Conservation (phyloP, 2,113 vertebrate genomes). For the Siniperca knerii region DNA sequence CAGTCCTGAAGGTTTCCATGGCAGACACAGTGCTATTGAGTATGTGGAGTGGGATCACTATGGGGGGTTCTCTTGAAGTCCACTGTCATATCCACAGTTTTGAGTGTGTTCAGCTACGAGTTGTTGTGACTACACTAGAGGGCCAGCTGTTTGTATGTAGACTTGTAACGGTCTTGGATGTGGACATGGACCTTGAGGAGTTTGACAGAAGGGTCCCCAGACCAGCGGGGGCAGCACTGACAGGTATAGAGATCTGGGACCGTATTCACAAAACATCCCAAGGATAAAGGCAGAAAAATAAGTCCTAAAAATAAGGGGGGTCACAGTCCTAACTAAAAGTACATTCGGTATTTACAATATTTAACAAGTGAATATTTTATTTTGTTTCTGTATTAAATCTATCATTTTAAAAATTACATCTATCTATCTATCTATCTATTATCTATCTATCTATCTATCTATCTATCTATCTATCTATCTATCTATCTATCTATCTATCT, state of each 20-base stretch:
- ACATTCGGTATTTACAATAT: too few species aligned
- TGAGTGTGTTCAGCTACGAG: not conserved
- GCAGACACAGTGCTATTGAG: not conserved
- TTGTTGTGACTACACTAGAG: not conserved
- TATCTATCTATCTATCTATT: too few species aligned
- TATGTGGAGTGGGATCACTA: not conserved
- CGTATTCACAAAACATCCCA: not conserved
- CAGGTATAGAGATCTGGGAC: not conserved
- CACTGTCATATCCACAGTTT: not conserved
- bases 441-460: too few species aligned
- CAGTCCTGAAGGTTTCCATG: constrained; percentile 10
- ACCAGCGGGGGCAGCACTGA: not conserved
- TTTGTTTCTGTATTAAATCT: too few species aligned
- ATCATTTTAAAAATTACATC: too few species aligned
- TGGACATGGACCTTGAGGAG: not conserved
- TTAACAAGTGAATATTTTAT: too few species aligned
- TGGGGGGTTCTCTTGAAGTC: not conserved
- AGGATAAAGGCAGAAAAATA: not conserved
- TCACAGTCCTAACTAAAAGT: not conserved
- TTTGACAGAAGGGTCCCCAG: not conserved
- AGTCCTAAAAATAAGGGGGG: not conserved
- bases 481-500: too few species aligned
- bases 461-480: too few species aligned
- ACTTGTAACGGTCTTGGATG: not conserved
- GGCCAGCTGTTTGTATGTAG: not conserved